These are phyloP conservation scores for Ditula angustiorana DNA, from an alignment of 2,888 invertebrate species.

Conservation along the genomic window DNA sequence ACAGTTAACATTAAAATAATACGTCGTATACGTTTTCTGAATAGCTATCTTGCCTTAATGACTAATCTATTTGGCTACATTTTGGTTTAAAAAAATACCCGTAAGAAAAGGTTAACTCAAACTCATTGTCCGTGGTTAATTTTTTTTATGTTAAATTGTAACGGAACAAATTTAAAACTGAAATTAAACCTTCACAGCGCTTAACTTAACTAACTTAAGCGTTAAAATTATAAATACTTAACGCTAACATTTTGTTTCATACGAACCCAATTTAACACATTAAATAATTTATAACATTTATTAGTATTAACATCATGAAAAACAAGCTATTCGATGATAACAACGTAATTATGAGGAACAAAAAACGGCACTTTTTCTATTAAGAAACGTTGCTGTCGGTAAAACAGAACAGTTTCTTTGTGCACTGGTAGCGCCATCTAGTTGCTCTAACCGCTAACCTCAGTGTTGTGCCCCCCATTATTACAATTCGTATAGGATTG, in stretches of 20 bases:
- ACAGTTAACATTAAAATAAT: conserved; percentile 27
- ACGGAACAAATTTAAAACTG: not conserved
- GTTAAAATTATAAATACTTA: conserved; percentile 14
- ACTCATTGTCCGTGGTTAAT: not conserved
- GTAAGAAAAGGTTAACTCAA: conserved; percentile 16
- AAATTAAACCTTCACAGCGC: not conserved
- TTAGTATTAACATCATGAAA: too few relatives aligned
- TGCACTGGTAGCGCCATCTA: too few relatives aligned
- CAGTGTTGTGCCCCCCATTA: too few relatives aligned
- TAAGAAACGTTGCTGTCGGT: too few relatives aligned
- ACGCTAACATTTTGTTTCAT: not conserved
- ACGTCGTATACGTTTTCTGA: conserved; percentile 33
- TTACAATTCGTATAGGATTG: not conserved
- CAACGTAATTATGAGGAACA: conserved; percentile 1
- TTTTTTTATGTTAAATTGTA: not conserved
- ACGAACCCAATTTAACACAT: not conserved
- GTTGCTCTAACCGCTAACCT: too few relatives aligned
- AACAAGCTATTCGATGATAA: too few relatives aligned
- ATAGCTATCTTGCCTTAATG: conserved; percentile 31
- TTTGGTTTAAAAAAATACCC: conserved; percentile 39
- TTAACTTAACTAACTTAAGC: not conserved
- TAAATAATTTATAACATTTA: too few relatives aligned
- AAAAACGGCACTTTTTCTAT: too few relatives aligned
- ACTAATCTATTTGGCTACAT: conserved; percentile 37
- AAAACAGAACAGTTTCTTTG: too few relatives aligned